Evolutionary conservation across 2,888 invertebrate species (phyloP), one percentile per base, ranked within the genome.

Genomic region (Epistrophella euchroma): DNA sequence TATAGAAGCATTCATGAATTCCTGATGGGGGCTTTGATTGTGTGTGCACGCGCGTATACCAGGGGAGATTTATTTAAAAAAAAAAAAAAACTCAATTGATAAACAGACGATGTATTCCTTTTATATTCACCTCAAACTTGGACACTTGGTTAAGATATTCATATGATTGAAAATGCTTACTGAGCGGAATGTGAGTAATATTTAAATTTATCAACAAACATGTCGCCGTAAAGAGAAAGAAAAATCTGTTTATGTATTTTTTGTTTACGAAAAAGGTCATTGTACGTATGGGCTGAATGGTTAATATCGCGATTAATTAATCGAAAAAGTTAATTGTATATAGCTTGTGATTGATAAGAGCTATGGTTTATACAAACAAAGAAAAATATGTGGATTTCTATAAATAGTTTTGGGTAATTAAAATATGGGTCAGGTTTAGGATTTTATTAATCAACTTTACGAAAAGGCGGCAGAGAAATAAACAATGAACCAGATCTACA

Each of bases 201-300:
- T 77, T 80, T 55, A 62, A 70, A 80, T 74, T 68, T 47, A 64
- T 79, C 43, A 47, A 43, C 37, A 64, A 50, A 71, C 45, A 64
- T 75, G 56, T 47, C n/a, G 37, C 37, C 40, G 45, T 13, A 5
- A n/a, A 47, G 32, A 22, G 66, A 73, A 19, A 22, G 43, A 58
- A 45, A 64, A 13, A 28, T 43, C 50, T 80, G 50, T 52, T 58
- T 60, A 40, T 50, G n/a, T 11, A 37, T 28, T 52, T 76, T 68
- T 52, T 40, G 7, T 68, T 19, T 55, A 68, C 56, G 43, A 71
- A 80, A 80, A 85, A 85, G 85, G 80, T 76, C 85, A 85, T 80
- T 80, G 85, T 68, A 76, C 85, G 85, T 58, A 58, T 4, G 35
- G 35, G 56, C 56, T 19, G 50, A 47, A 80, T 66, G 55, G 55